Percentiles rank a stretch among this genome's conserved stretches.
Conservation (phyloP, 2,797 vertebrate genomes). For the Tokudaia muenninki region DNA sequence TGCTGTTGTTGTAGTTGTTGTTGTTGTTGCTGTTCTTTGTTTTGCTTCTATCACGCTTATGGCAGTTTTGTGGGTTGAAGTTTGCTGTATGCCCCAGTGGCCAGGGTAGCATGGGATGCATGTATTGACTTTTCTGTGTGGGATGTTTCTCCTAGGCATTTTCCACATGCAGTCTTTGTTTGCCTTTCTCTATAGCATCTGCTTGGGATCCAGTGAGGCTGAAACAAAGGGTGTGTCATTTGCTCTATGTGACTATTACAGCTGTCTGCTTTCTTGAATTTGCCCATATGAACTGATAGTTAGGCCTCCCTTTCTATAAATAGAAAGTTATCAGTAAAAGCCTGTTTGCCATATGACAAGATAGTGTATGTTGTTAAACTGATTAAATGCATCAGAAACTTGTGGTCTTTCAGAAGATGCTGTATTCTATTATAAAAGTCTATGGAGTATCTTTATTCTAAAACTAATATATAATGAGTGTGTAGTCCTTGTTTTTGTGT, state of each 20-base stretch:
- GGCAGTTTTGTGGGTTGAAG: not conserved
- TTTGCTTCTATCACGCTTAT: not conserved
- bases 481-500: not conserved
- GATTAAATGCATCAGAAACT: not conserved
- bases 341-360: conserved; percentile 25
- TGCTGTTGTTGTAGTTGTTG: not conserved
- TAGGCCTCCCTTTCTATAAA: conserved; percentile 48
- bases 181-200: not conserved
- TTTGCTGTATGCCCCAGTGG: not conserved
- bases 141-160: not conserved
- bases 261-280: not conserved
- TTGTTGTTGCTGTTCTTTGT: not conserved
- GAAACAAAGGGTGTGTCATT: not conserved
- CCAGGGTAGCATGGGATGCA: not conserved
- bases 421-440: not conserved
- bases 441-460: conserved; percentile 5
- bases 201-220: not conserved
- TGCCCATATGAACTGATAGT: not conserved
- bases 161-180: conserved; percentile 39
- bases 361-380: conserved; percentile 67
- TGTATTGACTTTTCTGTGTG: not conserved
- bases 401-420: not conserved
- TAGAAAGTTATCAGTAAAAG: conserved; percentile 56
- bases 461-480: not conserved
- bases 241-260: not conserved